Evolutionary conservation across 2,797 vertebrate species (phyloP), one percentile per base, ranked within the genome.

Genomic region (Siniperca obscura): DNA sequence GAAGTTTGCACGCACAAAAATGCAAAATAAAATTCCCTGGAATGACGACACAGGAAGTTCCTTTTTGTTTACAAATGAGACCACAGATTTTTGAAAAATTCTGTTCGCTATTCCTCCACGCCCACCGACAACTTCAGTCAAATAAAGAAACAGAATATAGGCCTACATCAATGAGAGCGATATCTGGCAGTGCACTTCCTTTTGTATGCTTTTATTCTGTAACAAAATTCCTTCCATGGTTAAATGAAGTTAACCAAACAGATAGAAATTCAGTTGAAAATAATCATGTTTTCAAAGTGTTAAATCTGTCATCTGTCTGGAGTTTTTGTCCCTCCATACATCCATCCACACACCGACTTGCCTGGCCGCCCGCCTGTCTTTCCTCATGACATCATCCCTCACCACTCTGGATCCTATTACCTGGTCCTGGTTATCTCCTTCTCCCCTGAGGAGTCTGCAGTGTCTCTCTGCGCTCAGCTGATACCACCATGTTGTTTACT

Each of bases 321-420:
- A 81, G 55, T 50, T 84, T 30, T 44, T 76, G 21, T 68, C 34
- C 17, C 59, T 80, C 64, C 53, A 82, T 76, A 78, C 53, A 85
- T 90, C 83, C 61, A 38, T 88, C 76, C 69, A 68, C 88, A 60
- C 81, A 16, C 48, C 0, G 22, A 76, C 75, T 48, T 38, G 78
- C 70, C 73, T 50, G 67, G 57, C 76, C 7, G 44, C 79, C 84
- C 1, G 70, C 70, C 81, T 60, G 81, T 81, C 84, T 89, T 76
- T 85, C 77, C 78, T 82, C 44, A 88, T 93, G 90, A 93, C 90
- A 89, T 95, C 91, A 93, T 85, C 78, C 74, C 42, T 82, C 77
- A 66, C 78, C 72, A 68, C 80, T 85, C 66, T 78, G 88, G 85
- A 71, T 90, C 86, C 53, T 46, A 52, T 91, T 89, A 90, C 86